Base-by-base conservation (phyloP, 2,113 vertebrate species). In the Pygoscelis antarcticus region DNA sequence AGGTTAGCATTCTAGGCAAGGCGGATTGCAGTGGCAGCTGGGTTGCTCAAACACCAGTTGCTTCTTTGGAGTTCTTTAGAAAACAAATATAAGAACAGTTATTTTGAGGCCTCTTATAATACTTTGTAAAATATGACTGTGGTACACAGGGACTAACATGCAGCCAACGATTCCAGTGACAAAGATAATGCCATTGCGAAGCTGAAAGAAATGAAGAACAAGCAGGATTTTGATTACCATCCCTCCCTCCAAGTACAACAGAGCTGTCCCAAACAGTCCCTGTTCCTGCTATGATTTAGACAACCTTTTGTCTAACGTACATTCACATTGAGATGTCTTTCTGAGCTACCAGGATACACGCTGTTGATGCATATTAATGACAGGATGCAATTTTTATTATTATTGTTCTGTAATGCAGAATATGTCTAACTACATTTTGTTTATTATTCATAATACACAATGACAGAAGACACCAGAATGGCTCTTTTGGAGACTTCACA, bases 371-470 rank as follows among this genome's bases (percentile, higher is more conserved):
- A 79, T 80, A 97, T 97, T 96, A 96, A 96, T 96, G 97, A 87
- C 75, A 96, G 89, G 96, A 97, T 94, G 92, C 71, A 92, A 87
- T 95, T 96, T 96, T 97, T 97, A 96, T 80, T 97, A 90, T 91
- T 97, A 97, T 97, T 97, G 94, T 94, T 96, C 94, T 92, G n/a
- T 93, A 97, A 97, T 96, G 87, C 26, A 82, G 93, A 98, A 95
- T 96, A 85, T 32, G 69, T 89, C 89, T 83, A 92, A 77, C 61
- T 75, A 93, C 13, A 55, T 97, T 98, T 97, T 97, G 95, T 96
- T 98, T 98, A 98, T 98, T 98, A 97, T 95, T 97, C 96, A 96
- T 97, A 98, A 98, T 96, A 89, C 75, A 89, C 96, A 69, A 96
- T 93, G 94, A 98, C 64, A 97, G 83, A 95, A 97, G 94, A 98